Conservation (phyloP, 2,888 invertebrate genomes). For the Epirrita christyi region DNA sequence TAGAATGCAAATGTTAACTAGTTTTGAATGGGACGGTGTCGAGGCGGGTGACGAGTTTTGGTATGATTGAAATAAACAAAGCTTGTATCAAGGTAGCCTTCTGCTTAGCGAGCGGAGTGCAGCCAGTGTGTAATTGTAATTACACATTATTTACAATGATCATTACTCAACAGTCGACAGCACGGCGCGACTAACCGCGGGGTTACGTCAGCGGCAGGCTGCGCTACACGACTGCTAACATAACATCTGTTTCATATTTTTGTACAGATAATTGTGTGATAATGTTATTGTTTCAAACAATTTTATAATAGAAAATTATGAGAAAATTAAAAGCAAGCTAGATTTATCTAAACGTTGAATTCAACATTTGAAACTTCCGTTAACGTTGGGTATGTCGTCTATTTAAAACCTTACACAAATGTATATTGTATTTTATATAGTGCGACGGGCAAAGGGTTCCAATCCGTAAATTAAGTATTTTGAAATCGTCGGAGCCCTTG, state of each 20-base stretch:
- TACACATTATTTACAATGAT: conserved; percentile 59
- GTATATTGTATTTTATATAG: too few species aligned
- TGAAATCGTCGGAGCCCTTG: too few species aligned
- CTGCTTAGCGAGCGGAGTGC: conserved; percentile 42
- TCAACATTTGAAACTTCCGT: too few species aligned
- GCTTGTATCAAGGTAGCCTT: conserved; percentile 36
- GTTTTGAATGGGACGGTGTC: conserved; percentile 23
- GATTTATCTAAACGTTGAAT: too few species aligned
- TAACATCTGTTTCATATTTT: conserved; percentile 35
- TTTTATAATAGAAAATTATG: too few species aligned
- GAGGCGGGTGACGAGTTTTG: conserved; percentile 7
- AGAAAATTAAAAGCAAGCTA: too few species aligned
- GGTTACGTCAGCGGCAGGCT: conserved; percentile 48
- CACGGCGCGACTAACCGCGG: conserved; percentile 47
- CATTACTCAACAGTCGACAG: conserved; percentile 59
- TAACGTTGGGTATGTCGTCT: too few species aligned
- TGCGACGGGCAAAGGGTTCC: too few species aligned
- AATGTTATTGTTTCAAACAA: too few species aligned
- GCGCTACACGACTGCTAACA: conserved; percentile 15
- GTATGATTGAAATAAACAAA: conserved; percentile 23
- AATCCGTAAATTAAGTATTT: too few species aligned
- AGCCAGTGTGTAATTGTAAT: conserved; percentile 44
- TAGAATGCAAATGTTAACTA: conserved; percentile 36
- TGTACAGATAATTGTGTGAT: conserved; percentile 20
- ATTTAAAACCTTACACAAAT: too few species aligned